Conservation (phyloP, 2,113 vertebrate species). For the Taurulus bubalis region DNA sequence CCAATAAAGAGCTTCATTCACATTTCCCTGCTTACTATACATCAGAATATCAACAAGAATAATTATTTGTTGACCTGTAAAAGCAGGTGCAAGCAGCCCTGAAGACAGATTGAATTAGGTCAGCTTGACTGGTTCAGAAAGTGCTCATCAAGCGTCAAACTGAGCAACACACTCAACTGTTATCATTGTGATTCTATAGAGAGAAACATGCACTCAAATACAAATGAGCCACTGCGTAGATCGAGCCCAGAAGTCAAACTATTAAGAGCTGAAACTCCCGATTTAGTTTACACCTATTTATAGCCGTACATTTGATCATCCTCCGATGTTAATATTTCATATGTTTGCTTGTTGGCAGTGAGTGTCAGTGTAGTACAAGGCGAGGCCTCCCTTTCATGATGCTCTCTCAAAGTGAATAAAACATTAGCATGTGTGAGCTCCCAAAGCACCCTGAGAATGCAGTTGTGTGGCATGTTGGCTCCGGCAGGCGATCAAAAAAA, state of each 20-base stretch:
- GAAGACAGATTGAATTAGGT: slow-evolving; percentile 57
- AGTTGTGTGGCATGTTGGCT: slow-evolving; percentile 74
- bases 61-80: slow-evolving; percentile 46
- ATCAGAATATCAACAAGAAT: slow-evolving; percentile 22
- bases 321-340: slow-evolving; percentile 83
- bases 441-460: slow-evolving; percentile 41
- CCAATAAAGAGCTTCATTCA: not conserved
- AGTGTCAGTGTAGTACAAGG: slow-evolving; percentile 72
- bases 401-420: slow-evolving; percentile 83
- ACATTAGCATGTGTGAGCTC: slow-evolving; percentile 76
- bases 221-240: slow-evolving; percentile 1
- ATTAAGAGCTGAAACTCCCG: not conserved
- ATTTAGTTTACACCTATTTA: slow-evolving; percentile 32
- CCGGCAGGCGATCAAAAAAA: slow-evolving; percentile 53
- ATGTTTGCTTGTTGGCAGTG: slow-evolving; percentile 75
- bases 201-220: not conserved
- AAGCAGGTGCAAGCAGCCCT: slow-evolving; percentile 42
- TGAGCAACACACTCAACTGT: slow-evolving; percentile 17
- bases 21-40: slow-evolving; percentile 11
- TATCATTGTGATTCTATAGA: not conserved
- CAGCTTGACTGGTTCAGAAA: slow-evolving; percentile 45
- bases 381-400: slow-evolving; percentile 71
- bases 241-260: not conserved
- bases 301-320: slow-evolving; percentile 48
- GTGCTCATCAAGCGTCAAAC: slow-evolving; percentile 45